Evolutionary conservation across 2,113 vertebrate species (phyloP).

Genomic region (Lepisosteus oculatus): DNA sequence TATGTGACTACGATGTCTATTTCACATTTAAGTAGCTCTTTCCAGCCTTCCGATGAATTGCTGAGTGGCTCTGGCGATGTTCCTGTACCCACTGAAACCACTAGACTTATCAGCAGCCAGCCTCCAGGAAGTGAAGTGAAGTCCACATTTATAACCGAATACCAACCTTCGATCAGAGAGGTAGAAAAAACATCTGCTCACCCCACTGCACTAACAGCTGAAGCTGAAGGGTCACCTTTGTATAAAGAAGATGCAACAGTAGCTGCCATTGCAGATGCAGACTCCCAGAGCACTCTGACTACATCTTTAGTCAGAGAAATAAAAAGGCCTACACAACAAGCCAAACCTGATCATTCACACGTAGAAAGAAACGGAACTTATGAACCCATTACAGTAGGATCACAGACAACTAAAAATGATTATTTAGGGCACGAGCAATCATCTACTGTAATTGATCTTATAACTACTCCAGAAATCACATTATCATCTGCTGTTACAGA

Average conservation of each 20-base stretch:
- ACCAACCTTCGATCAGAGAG: not conserved
- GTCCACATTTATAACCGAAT: constrained; percentile 8
- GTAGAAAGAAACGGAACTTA: constrained; percentile 24
- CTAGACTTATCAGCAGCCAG: not conserved
- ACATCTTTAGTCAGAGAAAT: constrained; percentile 56
- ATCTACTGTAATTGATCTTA: too few species aligned
- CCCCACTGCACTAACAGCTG: constrained; percentile 30
- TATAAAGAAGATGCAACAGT: constrained; percentile 49
- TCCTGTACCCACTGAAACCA: not conserved
- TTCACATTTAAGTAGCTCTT: constrained; percentile 35
- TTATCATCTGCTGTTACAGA: too few species aligned
- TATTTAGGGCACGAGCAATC: too few species aligned
- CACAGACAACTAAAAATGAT: too few species aligned
- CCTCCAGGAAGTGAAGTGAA: constrained; percentile 27
- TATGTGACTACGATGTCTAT: constrained; percentile 45
- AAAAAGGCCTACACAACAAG: constrained; percentile 41
- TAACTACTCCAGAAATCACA: too few species aligned
- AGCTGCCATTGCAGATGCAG: constrained; percentile 47
- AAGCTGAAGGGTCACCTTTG: constrained; percentile 43
- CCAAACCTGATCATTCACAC: too few species aligned
- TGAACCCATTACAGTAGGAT: constrained; percentile 7
- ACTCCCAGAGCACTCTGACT: constrained; percentile 43
- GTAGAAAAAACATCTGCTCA: constrained; percentile 19
- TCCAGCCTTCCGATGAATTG: not conserved
- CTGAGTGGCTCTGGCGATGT: not conserved